These are phyloP conservation scores for Polypedilum vanderplanki DNA, from an alignment of 1,140 invertebrate genomes.

Conservation along the genomic window DNA sequence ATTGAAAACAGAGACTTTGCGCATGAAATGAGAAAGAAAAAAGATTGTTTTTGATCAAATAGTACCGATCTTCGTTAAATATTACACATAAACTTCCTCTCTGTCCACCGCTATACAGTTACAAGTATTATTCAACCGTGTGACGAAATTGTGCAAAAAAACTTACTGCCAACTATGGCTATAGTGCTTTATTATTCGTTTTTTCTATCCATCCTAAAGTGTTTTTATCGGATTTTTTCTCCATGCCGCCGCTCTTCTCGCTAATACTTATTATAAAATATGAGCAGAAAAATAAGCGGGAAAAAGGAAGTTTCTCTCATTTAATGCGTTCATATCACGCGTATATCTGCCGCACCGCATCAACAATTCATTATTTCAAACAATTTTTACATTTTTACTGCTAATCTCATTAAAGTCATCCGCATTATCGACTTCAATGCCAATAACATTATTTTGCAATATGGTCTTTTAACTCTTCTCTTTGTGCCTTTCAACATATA, in stretches of 20 bases:
- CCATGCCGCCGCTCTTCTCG: no score
- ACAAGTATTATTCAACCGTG: conserved; percentile 15
- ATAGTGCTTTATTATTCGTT: neutral
- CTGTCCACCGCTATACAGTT: conserved; percentile 5
- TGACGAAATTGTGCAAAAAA: conserved; percentile 17
- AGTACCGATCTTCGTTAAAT: conserved; percentile 12
- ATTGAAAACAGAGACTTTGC: neutral
- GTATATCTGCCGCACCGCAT: neutral
- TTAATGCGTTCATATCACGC: neutral
- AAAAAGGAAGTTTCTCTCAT: neutral
- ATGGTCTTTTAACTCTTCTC: neutral
- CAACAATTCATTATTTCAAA: neutral
- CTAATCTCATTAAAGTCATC: neutral
- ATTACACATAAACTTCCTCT: conserved; percentile 4
- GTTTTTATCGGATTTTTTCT: neutral
- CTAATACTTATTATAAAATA: neutral
- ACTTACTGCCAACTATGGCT: neutral
- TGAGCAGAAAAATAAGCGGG: neutral
- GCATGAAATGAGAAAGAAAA: neutral
- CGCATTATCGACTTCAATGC: neutral
- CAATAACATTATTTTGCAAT: neutral
- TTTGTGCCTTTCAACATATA: no score
- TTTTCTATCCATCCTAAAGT: neutral
- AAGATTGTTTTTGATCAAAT: conserved; percentile 13
- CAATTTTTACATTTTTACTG: neutral